Conservation (phyloP, 1,140 invertebrate genomes). For the Dreissena rostriformis region DNA sequence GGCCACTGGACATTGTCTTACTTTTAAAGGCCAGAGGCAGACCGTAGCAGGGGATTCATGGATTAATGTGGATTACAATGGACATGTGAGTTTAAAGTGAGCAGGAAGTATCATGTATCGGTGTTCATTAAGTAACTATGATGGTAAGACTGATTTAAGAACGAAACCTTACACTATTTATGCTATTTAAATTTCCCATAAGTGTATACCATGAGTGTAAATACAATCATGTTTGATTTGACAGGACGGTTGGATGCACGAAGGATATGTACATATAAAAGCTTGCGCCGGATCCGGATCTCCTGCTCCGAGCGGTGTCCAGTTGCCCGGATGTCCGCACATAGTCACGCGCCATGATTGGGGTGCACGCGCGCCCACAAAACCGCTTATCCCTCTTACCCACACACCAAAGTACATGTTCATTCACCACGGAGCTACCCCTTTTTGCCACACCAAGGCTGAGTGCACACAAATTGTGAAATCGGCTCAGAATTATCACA, state of each 20-base stretch:
- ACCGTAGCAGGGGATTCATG: constrained; percentile 30
- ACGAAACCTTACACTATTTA: no score
- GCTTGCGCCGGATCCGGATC: not conserved
- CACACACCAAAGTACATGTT: constrained; percentile 62
- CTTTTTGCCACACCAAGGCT: constrained; percentile 83
- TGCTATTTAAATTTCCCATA: no score
- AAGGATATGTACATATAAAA: constrained; percentile 20
- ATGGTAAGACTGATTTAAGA: no score
- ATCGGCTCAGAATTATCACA: constrained; percentile 88
- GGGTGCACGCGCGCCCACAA: constrained; percentile 63
- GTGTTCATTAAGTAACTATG: no score
- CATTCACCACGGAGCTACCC: constrained; percentile 87
- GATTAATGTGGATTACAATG: constrained; percentile 49
- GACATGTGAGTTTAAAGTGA: constrained; percentile 33
- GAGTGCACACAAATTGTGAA: constrained; percentile 83
- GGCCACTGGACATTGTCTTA: constrained; percentile 34
- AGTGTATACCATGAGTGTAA: no score
- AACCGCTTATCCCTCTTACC: constrained; percentile 13
- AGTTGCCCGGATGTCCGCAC: constrained; percentile 64
- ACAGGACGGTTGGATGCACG: constrained; percentile 42
- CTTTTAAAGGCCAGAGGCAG: constrained; percentile 42
- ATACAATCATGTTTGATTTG: no score
- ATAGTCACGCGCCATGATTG: constrained; percentile 70
- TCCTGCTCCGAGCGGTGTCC: constrained; percentile 1
- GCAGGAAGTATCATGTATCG: no score